Conservation (phyloP, 2,888 invertebrate species). For the Dryocosmus kuriphilus region DNA sequence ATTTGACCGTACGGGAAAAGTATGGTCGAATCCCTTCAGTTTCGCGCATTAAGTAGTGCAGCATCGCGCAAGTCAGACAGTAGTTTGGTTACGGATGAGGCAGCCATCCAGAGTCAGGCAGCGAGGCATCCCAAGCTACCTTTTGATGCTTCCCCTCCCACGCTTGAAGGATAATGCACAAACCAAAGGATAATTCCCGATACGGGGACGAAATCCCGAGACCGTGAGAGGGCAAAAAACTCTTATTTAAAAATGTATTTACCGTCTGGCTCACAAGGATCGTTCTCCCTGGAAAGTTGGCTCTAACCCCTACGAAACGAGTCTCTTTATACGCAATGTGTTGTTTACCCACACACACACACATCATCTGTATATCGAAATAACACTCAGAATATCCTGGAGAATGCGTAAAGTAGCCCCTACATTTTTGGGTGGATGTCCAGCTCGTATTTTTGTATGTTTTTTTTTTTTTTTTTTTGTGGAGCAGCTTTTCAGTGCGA, state of each 20-base stretch:
- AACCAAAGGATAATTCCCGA: slow-evolving; percentile 77
- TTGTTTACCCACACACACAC: slow-evolving; percentile 39
- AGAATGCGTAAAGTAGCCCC: slow-evolving; percentile 29
- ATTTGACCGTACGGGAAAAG: slow-evolving; percentile 45
- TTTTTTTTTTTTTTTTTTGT: neutral
- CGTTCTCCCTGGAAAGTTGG: slow-evolving; percentile 52
- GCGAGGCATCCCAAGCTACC: slow-evolving; percentile 59
- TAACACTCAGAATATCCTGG: slow-evolving; percentile 7
- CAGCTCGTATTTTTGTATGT: neutral
- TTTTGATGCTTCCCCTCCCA: slow-evolving; percentile 72
- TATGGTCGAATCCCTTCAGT: slow-evolving; percentile 59
- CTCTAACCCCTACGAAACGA: slow-evolving; percentile 43
- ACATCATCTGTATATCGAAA: slow-evolving; percentile 13
- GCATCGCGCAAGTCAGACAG: slow-evolving; percentile 73
- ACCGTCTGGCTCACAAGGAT: slow-evolving; percentile 69
- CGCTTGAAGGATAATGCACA: slow-evolving; percentile 74
- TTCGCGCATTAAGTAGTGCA: slow-evolving; percentile 70
- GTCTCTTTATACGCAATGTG: slow-evolving; percentile 19
- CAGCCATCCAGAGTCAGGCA: slow-evolving; percentile 53
- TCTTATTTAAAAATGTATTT: slow-evolving; percentile 78
- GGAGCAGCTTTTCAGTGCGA: neutral
- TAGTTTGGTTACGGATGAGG: slow-evolving; percentile 62
- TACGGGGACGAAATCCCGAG: slow-evolving; percentile 74
- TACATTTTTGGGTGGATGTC: slow-evolving; percentile 23
- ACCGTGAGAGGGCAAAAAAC: slow-evolving; percentile 69